Percentiles rank a stretch among this genome's conserved stretches.
Conservation (phyloP, 2,113 vertebrate species). For the Centropristis striata region DNA sequence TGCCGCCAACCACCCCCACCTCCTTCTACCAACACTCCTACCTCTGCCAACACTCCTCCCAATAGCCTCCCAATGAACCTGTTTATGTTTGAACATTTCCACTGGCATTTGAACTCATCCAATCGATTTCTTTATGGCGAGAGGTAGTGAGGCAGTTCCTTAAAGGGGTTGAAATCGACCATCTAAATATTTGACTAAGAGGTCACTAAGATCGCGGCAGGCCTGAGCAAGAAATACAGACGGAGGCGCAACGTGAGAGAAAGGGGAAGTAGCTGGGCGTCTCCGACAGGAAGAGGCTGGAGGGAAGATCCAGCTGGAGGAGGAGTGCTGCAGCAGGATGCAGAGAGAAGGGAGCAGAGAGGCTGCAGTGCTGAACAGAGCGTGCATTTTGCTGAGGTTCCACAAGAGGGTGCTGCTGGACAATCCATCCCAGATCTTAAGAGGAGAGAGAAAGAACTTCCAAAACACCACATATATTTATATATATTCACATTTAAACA, state of each 20-base stretch:
- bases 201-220: constrained; percentile 70
- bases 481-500: constrained; percentile 64
- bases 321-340: constrained; percentile 66
- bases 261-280: constrained; percentile 58
- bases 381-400: constrained; percentile 74
- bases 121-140: constrained; percentile 79
- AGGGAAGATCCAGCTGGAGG: constrained; percentile 47
- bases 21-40: constrained; percentile 47
- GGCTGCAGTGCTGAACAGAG: constrained; percentile 41
- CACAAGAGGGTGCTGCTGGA: constrained; percentile 99
- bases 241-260: constrained; percentile 33
- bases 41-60: constrained; percentile 64
- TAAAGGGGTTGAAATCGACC: constrained; percentile 82
- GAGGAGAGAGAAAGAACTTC: constrained; percentile 19
- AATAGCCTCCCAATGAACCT: constrained; percentile 76
- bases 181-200: constrained; percentile 87
- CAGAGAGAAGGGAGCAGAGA: constrained; percentile 38
- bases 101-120: constrained; percentile 82
- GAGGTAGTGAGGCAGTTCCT: constrained; percentile 75
- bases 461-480: constrained; percentile 48
- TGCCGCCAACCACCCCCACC: constrained; percentile 7
- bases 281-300: constrained; percentile 57
- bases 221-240: constrained; percentile 66
- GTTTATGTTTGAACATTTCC: constrained; percentile 82
- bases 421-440: constrained; percentile 86